phyloP scores from a whole-genome alignment of 2,797 vertebrate species.

The Eulemur coronatus region DNA sequence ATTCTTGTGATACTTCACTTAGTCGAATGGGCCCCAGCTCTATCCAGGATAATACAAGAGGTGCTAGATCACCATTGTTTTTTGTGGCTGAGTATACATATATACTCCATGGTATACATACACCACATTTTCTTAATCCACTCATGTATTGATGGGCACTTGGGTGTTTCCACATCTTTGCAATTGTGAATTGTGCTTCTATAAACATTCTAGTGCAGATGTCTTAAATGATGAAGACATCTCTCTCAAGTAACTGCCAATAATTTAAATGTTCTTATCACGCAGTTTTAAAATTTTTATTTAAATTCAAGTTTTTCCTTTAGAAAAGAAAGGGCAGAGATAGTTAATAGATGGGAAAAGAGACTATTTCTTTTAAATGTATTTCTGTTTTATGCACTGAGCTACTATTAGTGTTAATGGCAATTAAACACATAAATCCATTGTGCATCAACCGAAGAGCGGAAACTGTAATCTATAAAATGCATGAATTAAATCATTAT shows the following conservation, averaged over 20 bases:
- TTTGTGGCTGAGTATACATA: no score
- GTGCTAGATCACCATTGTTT: no score
- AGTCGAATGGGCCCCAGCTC: no score
- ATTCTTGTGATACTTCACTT: no score
- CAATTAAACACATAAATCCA: conserved; percentile 61
- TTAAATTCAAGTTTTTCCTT: background rate
- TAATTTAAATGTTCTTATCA: background rate
- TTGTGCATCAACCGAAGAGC: conserved; percentile 43
- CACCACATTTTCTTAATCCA: no score
- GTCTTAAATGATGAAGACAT: background rate
- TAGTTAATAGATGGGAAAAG: background rate
- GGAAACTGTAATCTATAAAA: conserved; percentile 45
- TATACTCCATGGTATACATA: no score
- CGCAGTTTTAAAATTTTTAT: background rate
- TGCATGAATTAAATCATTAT: conserved; percentile 62
- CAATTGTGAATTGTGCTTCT: no score
- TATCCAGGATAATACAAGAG: no score
- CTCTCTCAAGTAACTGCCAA: background rate
- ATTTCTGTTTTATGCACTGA: conserved; percentile 59
- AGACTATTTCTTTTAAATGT: conserved; percentile 18
- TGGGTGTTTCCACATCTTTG: no score
- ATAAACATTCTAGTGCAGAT: no score
- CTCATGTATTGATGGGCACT: no score
- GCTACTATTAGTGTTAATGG: conserved; percentile 49
- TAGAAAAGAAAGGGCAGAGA: background rate